Conservation (phyloP, 2,888 invertebrate species). For the Drosophila phalerata region DNA sequence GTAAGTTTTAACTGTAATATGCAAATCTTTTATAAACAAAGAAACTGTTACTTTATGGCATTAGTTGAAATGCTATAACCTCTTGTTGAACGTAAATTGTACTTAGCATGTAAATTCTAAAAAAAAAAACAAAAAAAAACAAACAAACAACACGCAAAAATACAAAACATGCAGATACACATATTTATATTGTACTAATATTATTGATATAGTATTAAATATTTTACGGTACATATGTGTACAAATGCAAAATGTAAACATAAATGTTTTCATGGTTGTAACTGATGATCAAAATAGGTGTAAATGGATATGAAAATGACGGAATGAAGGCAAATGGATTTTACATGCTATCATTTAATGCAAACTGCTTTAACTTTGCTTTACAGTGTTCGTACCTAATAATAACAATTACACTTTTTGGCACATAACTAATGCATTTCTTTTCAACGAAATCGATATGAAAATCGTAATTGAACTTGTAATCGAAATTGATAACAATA, state of each 20-base stretch:
- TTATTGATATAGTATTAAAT: constrained; percentile 61
- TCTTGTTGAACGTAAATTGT: constrained; percentile 78
- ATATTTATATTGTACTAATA: constrained; percentile 64
- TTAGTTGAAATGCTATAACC: constrained; percentile 70
- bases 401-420: constrained; percentile 32
- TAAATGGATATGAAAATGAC: constrained; percentile 45
- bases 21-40: constrained; percentile 67
- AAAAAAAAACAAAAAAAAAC: not conserved
- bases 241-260: constrained; percentile 58
- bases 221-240: constrained; percentile 62
- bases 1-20: constrained; percentile 78
- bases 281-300: constrained; percentile 84
- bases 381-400: constrained; percentile 57
- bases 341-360: constrained; percentile 59
- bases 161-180: constrained; percentile 30
- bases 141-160: not conserved
- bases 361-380: constrained; percentile 56
- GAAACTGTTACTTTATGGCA: constrained; percentile 77
- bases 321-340: constrained; percentile 39
- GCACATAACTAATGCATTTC: constrained; percentile 45
- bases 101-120: constrained; percentile 67
- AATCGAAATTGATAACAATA: constrained; percentile 18
- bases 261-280: constrained; percentile 83
- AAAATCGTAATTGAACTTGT: constrained; percentile 4
- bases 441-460: constrained; percentile 40